phyloP scores from a whole-genome alignment of 2,888 invertebrate genomes.

The Phaedon cochleariae region DNA sequence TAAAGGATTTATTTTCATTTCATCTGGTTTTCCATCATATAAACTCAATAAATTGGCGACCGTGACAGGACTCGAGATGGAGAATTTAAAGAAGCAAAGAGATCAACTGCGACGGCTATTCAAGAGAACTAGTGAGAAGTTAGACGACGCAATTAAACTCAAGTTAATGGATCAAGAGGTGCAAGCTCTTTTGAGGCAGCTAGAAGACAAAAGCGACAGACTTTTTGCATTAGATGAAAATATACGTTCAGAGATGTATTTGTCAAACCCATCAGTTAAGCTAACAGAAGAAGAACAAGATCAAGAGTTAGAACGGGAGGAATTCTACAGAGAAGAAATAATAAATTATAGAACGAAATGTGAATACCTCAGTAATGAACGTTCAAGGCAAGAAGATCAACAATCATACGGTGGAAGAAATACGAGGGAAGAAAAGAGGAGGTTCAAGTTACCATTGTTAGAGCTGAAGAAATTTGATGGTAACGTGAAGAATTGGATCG shows the following conservation, averaged over 20 bases:
- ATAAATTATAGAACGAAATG: background rate
- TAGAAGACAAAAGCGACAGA: background rate
- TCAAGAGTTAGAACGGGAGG: background rate
- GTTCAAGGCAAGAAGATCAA: background rate
- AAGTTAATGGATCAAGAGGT: background rate
- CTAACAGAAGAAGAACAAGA: background rate
- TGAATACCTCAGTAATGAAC: background rate
- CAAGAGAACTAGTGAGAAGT: background rate
- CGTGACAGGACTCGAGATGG: background rate
- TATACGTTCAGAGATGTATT: background rate
- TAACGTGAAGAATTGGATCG: constrained; percentile 20
- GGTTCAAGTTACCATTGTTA: background rate
- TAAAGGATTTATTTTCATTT: too few species aligned
- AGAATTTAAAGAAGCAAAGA: background rate
- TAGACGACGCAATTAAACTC: background rate
- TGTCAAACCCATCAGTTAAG: background rate
- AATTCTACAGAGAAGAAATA: background rate
- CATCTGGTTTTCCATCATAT: too few species aligned
- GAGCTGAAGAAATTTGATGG: constrained; percentile 9
- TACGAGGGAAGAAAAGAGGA: background rate
- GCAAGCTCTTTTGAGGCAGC: background rate
- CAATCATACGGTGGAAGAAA: background rate
- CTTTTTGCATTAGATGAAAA: background rate
- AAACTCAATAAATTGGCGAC: background rate
- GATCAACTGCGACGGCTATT: background rate